Base-by-base conservation (phyloP, 2,888 invertebrate genomes). In the Euproctis similis region DNA sequence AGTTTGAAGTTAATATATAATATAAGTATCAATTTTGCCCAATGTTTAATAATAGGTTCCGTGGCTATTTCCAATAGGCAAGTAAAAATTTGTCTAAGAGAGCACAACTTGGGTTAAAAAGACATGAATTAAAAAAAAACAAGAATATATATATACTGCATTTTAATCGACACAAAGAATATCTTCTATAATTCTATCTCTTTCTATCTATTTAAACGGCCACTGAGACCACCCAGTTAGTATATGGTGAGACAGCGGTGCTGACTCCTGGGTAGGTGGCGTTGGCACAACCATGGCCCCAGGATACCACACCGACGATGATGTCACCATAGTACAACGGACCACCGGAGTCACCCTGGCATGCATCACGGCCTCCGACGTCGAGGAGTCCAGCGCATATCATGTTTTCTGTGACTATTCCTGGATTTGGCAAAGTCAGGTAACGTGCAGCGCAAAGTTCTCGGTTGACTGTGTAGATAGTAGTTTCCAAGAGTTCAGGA, bases 331-430 rank as follows among this genome's bases (percentile, higher is more conserved):
- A 69, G 46, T 70, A 74, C 31, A 86, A 46, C 11, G 86, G 86
- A 17, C 86, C 86, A 2, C 86, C 86, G 24, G 78, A 74, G 55
- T 86, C 86, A 26, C 78, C 85, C 55, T 76, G 66, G 38, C 75
- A 75, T 2, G 68, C 65, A 30, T 65, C 73, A 5, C 29, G 36
- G 2, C 69, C 71, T 2, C 68, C 72, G 0, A 55, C 30, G 23
- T 58, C 58, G 2, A 62, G 34, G 2, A 62, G 8, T 23, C 74
- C 72, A 30, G 71, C 67, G 36, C 77, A 77, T 38, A 78, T 60
- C 74, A 78, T 76, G 39, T 68, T 69, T 5, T 54, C 37, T 2
- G 73, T 73, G n/a, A 68, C 51, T 2, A 18, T 2, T 1, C 1
- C 11, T 3, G 43, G 34, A 2, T 1, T 21, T 1, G 34, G 30